Percentiles rank a stretch among this genome's conserved stretches.
Conservation (phyloP, 2,797 vertebrate species). For the Pogoniulus pusillus region DNA sequence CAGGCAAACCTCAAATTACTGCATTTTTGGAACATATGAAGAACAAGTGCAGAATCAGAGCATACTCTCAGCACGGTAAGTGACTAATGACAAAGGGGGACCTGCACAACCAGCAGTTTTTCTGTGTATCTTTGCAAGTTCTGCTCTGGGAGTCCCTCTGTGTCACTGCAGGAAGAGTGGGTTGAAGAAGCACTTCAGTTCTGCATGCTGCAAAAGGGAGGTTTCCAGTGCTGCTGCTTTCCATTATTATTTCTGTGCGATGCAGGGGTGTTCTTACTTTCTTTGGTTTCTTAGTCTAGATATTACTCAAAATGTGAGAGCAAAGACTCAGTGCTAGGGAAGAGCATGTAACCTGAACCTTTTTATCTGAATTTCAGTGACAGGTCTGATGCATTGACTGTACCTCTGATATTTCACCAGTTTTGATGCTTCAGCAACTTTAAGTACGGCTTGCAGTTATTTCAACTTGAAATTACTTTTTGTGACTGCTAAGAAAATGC, state of each 20-base stretch:
- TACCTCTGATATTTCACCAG: constrained; percentile 1
- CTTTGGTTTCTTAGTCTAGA: not conserved
- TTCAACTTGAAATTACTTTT: not conserved
- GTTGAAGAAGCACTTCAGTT: not conserved
- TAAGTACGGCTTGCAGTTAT: not conserved
- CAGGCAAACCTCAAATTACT: no score
- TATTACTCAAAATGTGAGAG: constrained; percentile 7
- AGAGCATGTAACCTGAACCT: not conserved
- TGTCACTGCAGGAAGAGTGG: not conserved
- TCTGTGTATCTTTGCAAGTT: not conserved
- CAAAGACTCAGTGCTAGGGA: not conserved
- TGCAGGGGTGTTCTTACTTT: not conserved
- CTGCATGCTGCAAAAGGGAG: not conserved
- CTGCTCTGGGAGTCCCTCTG: not conserved
- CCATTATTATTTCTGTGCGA: not conserved
- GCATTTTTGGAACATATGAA: no score
- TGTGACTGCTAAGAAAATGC: not conserved
- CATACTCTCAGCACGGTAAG: not conserved
- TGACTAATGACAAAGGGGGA: not conserved
- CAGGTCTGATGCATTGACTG: not conserved
- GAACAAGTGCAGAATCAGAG: not conserved
- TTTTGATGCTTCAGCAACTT: not conserved
- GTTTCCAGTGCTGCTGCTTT: not conserved
- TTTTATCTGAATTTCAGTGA: not conserved
- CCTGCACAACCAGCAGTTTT: not conserved